Percentiles rank a stretch among this genome's conserved stretches.
Conservation (phyloP, 92 coral and sea anemone species). For the Ricordea florida region DNA sequence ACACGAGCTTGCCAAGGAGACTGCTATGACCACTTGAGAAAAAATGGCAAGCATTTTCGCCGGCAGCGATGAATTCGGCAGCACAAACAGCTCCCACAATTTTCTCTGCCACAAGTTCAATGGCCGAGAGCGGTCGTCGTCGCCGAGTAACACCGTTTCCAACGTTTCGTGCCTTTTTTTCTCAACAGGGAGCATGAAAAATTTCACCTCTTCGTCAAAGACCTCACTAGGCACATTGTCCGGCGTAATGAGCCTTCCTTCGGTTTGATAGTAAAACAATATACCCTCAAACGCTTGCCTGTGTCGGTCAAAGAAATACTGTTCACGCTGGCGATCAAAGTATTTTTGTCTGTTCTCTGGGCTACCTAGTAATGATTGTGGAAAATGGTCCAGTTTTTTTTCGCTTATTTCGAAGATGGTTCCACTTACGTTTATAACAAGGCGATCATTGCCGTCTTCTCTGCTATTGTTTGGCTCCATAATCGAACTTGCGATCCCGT, state of each 20-base stretch:
- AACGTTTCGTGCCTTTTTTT: conserved; percentile 31
- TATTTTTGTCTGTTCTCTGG: conserved; percentile 68
- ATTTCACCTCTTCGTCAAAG: conserved; percentile 78
- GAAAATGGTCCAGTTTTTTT: conserved; percentile 57
- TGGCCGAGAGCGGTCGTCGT: conserved; percentile 45
- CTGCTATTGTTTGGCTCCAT: conserved; percentile 2
- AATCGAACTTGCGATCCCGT: background rate
- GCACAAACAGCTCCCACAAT: conserved; percentile 80
- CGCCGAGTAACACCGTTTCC: conserved; percentile 74
- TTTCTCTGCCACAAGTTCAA: conserved; percentile 58
- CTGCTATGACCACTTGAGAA: conserved; percentile 63
- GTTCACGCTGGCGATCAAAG: conserved; percentile 63
- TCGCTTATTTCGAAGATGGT: conserved; percentile 79
- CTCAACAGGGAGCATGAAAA: conserved; percentile 74
- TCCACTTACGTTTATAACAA: conserved; percentile 81
- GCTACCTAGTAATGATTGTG: conserved; percentile 76
- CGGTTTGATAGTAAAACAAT: conserved; percentile 82
- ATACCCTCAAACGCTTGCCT: conserved; percentile 90
- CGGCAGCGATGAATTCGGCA: conserved; percentile 64
- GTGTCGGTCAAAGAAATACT: conserved; percentile 92
- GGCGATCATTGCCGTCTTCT: conserved; percentile 7
- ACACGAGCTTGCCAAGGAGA: conserved; percentile 71
- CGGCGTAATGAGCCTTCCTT: conserved; percentile 76
- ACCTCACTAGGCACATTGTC: conserved; percentile 85
- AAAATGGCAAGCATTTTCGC: conserved; percentile 60